Evolutionary conservation across 2,113 vertebrate genomes (phyloP), one percentile per base, ranked within the genome.

Genomic region (Poicephalus meyeri): DNA sequence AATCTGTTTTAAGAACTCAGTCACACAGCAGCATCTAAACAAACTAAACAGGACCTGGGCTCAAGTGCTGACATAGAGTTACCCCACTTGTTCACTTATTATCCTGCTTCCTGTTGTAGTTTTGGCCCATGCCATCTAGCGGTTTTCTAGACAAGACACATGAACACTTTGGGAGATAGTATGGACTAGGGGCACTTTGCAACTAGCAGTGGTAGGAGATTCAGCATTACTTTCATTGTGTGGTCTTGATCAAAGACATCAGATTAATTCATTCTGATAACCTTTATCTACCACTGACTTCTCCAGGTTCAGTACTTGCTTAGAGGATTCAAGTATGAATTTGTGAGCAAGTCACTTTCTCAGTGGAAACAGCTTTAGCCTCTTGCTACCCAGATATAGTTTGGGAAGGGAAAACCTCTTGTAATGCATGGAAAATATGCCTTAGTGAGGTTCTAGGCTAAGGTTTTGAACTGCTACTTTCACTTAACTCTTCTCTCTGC

Each of bases 111-210:
- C 55, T 81, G 16, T 13, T 85, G 35, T 46, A 58, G 21, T 19
- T 94, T 68, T 88, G 26, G 23, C n/a, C 31, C 28, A 28, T 31
- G 31, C 7, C 7, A 53, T 16, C 33, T n/a, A 9, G 13, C 6
- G 21, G 13, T 73, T 77, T 52, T 73, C 21, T 53, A 66, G 24
- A 52, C 37, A 65, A 89, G 25, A 63, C 31, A 4, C 16, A 12
- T 2, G 0, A 85, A 37, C 3, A 0, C 6, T 11, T 25, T 50
- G 10, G 33, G 41, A 80, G 33, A 26, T 12, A 52, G 29, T 20
- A 74, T 25, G 16, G 47, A 26, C 6, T 21, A 53, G 41, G 25
- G 13, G 33, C 6, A 39, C 7, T 42, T 70, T 78, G 35, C 80
- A 81, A 46, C 6, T 11, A 55, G n/a, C 6, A 53, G 46, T 41